Evolutionary conservation across 2,888 invertebrate genomes (phyloP).

Genomic region (Dynastes tityus): DNA sequence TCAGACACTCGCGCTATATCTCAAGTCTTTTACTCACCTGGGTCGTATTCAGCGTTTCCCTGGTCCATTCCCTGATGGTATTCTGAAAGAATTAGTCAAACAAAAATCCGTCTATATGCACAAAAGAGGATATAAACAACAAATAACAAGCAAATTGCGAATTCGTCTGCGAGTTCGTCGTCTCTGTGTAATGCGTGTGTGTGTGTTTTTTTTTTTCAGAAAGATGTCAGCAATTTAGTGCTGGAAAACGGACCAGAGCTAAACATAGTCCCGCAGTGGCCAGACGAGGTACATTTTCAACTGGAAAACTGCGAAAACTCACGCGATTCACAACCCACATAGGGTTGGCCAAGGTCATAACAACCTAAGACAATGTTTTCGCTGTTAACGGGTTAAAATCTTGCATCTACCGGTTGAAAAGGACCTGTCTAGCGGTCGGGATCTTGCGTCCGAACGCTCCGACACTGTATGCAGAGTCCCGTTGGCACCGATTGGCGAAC

Average conservation of each 20-base stretch:
- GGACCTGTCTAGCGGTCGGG: slow-evolving; percentile 32
- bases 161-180: slow-evolving; percentile 25
- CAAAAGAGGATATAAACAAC: slow-evolving; percentile 37
- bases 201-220: slow-evolving; percentile 10
- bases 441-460: slow-evolving; percentile 41
- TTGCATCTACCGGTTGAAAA: slow-evolving; percentile 37
- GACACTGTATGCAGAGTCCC: slow-evolving; percentile 19
- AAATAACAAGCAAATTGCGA: slow-evolving; percentile 41
- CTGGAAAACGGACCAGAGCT: slow-evolving; percentile 33
- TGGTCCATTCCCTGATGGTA: slow-evolving; percentile 88
- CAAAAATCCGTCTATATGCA: slow-evolving; percentile 45
- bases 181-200: slow-evolving; percentile 25
- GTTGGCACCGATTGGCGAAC: slow-evolving; percentile 26
- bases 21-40: slow-evolving; percentile 73
- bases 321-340: slow-evolving; percentile 65
- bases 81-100: slow-evolving; percentile 73
- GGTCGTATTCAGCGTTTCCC: slow-evolving; percentile 86
- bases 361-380: slow-evolving; percentile 68
- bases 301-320: slow-evolving; percentile 54
- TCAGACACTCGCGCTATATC: neutral
- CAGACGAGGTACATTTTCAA: slow-evolving; percentile 45
- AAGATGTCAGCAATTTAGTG: slow-evolving; percentile 39
- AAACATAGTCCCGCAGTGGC: slow-evolving; percentile 39
- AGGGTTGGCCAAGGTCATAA: slow-evolving; percentile 69
- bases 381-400: slow-evolving; percentile 48